Base-by-base conservation (phyloP, 2,113 vertebrate species). In the Myodes glareolus region DNA sequence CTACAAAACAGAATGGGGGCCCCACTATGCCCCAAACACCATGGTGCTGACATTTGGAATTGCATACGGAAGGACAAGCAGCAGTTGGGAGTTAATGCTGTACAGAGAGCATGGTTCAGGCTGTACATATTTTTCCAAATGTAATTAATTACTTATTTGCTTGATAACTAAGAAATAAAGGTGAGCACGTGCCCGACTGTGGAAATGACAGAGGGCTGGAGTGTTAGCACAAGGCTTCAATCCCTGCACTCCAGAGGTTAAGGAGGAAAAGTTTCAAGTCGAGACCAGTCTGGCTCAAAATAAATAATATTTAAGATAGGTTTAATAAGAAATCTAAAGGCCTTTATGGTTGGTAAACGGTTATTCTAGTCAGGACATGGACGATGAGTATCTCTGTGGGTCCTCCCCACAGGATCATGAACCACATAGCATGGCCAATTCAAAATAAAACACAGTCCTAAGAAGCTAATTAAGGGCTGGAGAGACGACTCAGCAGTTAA, bases 391-490 rank as follows among this genome's bases (percentile, higher is more conserved):
- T 2, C 29, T 68, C 47, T 29, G 29, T 10, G 13, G 63, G 21
- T 45, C 65, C 82, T 80, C 31, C 17, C 70, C 92, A 92, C 50
- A 91, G 55, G 63, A 67, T 65, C 58, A 67, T 3, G 12, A 94
- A 36, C 63, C 68, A 72, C 3, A 4, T 1, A 67, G 77, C 80
- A 73, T 0, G 61, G 77, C 73, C 80, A 29, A 17, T 50, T 27
- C 72, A 68, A 73, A 36, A 42, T 52, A 65, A 90, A 70, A 31
- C 39, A 27, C 10, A 52, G 85, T 91, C 50, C n/a, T 65, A 92
- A 92, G 55, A 52, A 92, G 89, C 45, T 92, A 91, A 86, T n/a
- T 87, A 39, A 55, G 70, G 36, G 7, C 17, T 72, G 70, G 70
- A 21, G 70, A 72, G 70, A 72, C 21, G 36, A 36, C 36, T 72